Evolutionary conservation across 1,140 invertebrate species (phyloP).

Genomic region (Zaprionus davidi): DNA sequence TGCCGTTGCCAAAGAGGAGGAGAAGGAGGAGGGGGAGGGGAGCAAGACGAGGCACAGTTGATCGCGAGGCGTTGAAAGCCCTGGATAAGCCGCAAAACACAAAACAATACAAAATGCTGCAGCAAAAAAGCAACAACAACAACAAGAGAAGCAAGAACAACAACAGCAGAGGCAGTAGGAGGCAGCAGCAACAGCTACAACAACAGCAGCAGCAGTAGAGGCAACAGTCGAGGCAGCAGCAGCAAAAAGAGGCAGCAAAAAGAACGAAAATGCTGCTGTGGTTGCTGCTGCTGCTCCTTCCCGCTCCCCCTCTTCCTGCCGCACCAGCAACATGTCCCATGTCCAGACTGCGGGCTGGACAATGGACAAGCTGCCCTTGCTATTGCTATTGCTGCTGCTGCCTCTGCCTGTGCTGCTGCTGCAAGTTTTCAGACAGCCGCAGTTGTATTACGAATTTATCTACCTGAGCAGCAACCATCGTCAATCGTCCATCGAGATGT

Average conservation of each 20-base stretch:
- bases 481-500: slow-evolving; percentile 72
- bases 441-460: slow-evolving; percentile 80
- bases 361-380: slow-evolving; percentile 39
- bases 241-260: slow-evolving; percentile 1
- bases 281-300: background rate
- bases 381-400: background rate
- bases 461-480: slow-evolving; percentile 80
- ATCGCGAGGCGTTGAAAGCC: slow-evolving; percentile 71
- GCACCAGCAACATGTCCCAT: slow-evolving; percentile 57
- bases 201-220: slow-evolving; percentile 5
- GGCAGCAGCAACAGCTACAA: background rate
- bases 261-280: slow-evolving; percentile 22
- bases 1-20: slow-evolving; percentile 31
- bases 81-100: slow-evolving; percentile 72
- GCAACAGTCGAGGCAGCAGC: background rate
- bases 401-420: slow-evolving; percentile 1
- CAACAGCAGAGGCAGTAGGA: background rate
- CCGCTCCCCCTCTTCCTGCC: slow-evolving; percentile 15
- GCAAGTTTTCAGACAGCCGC: slow-evolving; percentile 54
- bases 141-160: background rate
- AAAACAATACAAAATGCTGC: slow-evolving; percentile 72
- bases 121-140: slow-evolving; percentile 15
- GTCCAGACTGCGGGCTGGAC: slow-evolving; percentile 45
- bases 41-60: slow-evolving; percentile 14
- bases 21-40: background rate